These are phyloP conservation scores for Sprattus sprattus DNA, from an alignment of 2,113 vertebrate genomes.

Conservation along the genomic window DNA sequence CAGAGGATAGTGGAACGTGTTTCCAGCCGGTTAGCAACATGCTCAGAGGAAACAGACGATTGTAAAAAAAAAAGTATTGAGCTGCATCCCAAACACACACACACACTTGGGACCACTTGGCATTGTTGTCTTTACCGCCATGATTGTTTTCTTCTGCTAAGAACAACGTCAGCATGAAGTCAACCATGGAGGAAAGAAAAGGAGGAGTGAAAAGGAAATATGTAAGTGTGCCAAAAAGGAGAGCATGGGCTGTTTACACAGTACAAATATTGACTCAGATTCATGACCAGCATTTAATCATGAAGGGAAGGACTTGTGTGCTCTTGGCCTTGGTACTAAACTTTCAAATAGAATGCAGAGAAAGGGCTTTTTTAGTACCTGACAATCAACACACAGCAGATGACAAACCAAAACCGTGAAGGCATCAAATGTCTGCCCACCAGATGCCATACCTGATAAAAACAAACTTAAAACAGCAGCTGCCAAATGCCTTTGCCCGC, in stretches of 20 bases:
- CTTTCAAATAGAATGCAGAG: neutral
- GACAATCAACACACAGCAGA: neutral
- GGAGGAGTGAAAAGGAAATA: constrained; percentile 49
- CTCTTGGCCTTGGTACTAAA: neutral
- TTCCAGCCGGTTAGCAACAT: neutral
- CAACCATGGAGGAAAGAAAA: neutral
- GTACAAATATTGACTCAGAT: constrained; percentile 49
- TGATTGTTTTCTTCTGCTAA: neutral
- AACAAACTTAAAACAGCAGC: neutral
- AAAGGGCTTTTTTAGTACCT: neutral
- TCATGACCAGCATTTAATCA: constrained; percentile 9
- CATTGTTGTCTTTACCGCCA: neutral
- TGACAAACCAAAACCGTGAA: neutral
- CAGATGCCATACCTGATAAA: neutral
- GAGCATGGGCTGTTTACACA: constrained; percentile 49
- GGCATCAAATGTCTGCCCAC: neutral
- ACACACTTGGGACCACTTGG: neutral
- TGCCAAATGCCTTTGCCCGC: neutral
- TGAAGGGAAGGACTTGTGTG: neutral
- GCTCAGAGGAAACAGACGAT: constrained; percentile 32
- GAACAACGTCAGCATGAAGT: neutral
- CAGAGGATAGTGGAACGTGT: constrained; percentile 33
- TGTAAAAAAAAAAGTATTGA: constrained; percentile 27
- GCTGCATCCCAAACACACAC: constrained; percentile 14
- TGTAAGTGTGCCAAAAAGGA: constrained; percentile 45